phyloP scores from a whole-genome alignment of 2,113 vertebrate species.

The Oryzias celebensis region DNA sequence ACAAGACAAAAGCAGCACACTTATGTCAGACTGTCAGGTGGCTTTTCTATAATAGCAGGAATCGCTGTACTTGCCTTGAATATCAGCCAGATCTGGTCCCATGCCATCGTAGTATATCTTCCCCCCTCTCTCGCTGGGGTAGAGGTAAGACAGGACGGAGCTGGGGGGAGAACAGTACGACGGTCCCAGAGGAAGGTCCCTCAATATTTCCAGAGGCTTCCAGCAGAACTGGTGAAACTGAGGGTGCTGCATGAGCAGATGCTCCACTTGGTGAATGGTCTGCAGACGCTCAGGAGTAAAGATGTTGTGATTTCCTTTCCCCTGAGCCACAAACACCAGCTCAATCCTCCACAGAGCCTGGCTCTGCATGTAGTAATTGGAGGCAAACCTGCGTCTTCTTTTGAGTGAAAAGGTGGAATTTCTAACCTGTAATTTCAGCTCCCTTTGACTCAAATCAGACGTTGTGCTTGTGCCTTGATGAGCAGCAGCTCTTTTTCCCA shows the following conservation, averaged over 20 bases:
- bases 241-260: conserved; percentile 91
- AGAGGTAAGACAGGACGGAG: conserved; percentile 95
- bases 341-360: conserved; percentile 96
- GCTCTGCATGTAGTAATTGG: conserved; percentile 87
- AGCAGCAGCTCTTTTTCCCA: conserved; percentile 10
- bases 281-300: conserved; percentile 92
- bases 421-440: not conserved
- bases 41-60: not conserved
- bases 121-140: conserved; percentile 91
- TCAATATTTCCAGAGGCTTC: conserved; percentile 91
- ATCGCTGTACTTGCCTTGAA: conserved; percentile 80
- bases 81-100: conserved; percentile 94
- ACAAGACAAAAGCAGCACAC: conserved; percentile 3
- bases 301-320: conserved; percentile 87
- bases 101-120: conserved; percentile 97
- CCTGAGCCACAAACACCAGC: conserved; percentile 92
- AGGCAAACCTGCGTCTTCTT: conserved; percentile 68
- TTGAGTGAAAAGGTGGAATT: conserved; percentile 29
- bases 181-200: conserved; percentile 90
- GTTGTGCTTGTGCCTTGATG: conserved; percentile 17
- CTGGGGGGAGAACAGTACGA: conserved; percentile 92
- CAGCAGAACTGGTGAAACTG: conserved; percentile 95
- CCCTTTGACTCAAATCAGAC: conserved; percentile 8
- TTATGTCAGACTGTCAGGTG: not conserved
- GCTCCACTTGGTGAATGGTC: conserved; percentile 91